Conservation (phyloP, 2,797 vertebrate species). For the Gallirallus australis region DNA sequence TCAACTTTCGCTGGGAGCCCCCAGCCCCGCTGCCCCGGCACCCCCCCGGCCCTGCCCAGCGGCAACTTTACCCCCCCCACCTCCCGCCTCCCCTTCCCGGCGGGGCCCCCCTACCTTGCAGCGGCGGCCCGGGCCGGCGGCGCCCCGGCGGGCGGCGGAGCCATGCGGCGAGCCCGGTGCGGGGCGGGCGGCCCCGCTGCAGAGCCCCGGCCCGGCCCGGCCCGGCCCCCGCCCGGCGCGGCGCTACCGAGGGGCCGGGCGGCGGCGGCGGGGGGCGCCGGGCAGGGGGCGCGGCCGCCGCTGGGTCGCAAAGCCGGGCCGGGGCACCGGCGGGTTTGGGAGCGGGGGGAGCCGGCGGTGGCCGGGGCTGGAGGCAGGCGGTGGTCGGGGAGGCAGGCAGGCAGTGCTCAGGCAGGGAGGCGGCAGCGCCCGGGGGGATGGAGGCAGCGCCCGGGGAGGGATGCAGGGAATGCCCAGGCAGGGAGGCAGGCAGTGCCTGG, state of each 20-base stretch:
- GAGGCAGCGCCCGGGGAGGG: not conserved
- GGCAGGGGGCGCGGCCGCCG: not conserved
- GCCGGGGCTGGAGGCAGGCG: not conserved
- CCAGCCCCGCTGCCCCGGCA: no score
- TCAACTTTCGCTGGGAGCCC: not conserved
- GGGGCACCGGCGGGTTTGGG: no score
- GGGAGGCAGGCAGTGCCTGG: not conserved
- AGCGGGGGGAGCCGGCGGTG: not conserved
- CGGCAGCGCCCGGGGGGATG: no score
- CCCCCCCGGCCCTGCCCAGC: not conserved
- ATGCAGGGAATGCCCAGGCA: not conserved
- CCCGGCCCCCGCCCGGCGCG: not conserved
- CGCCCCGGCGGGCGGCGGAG: not conserved
- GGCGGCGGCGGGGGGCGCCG: not conserved
- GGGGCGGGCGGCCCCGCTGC: constrained; percentile 26
- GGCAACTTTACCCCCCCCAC: not conserved
- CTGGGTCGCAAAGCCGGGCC: not conserved
- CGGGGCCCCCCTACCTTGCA: not conserved
- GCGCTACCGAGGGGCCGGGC: not conserved
- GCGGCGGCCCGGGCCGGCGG: constrained; percentile 6
- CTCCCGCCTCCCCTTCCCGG: not conserved
- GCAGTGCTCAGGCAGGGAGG: not conserved
- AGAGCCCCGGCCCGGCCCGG: not conserved
- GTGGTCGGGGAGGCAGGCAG: not conserved
- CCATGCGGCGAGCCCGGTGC: constrained; percentile 32